Conservation (phyloP, 2,797 vertebrate genomes). For the Lagocephalus sceleratus region DNA sequence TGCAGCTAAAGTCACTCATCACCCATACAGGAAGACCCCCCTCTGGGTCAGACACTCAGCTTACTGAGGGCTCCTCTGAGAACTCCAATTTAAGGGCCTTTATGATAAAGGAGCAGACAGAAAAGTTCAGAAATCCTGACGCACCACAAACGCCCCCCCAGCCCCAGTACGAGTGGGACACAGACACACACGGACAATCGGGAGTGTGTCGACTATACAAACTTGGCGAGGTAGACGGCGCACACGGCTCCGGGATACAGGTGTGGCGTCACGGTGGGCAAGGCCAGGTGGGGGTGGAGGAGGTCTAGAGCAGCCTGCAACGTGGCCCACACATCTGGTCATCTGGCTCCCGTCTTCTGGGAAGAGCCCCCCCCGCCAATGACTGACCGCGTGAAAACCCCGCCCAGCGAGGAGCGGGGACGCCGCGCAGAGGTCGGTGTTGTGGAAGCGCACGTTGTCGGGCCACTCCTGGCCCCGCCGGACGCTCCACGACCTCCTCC, state of each 20-base stretch:
- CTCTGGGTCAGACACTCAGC: too few relatives aligned
- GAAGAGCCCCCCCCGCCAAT: neutral
- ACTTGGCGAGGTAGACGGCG: conserved; percentile 88
- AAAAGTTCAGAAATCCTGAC: too few relatives aligned
- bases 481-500: conserved; percentile 81
- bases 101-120: too few relatives aligned
- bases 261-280: conserved; percentile 74
- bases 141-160: too few relatives aligned
- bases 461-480: conserved; percentile 82
- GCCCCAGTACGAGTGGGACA: too few relatives aligned
- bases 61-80: too few relatives aligned
- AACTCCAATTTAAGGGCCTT: too few relatives aligned
- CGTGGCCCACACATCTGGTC: neutral
- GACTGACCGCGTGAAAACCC: conserved; percentile 83
- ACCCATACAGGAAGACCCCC: too few relatives aligned
- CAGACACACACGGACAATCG: too few relatives aligned
- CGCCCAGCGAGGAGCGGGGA: conserved; percentile 72
- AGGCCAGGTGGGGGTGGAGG: conserved; percentile 81
- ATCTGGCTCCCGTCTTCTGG: too few relatives aligned
- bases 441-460: conserved; percentile 85
- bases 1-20: too few relatives aligned
- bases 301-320: conserved; percentile 86
- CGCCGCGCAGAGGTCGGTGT: conserved; percentile 77
- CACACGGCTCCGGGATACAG: conserved; percentile 86
- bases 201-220: neutral